Percentiles rank a stretch among this genome's conserved stretches.
These are phyloP conservation scores for Numida meleagris DNA, from an alignment of 2,113 vertebrate genomes.

Conservation along the genomic window DNA sequence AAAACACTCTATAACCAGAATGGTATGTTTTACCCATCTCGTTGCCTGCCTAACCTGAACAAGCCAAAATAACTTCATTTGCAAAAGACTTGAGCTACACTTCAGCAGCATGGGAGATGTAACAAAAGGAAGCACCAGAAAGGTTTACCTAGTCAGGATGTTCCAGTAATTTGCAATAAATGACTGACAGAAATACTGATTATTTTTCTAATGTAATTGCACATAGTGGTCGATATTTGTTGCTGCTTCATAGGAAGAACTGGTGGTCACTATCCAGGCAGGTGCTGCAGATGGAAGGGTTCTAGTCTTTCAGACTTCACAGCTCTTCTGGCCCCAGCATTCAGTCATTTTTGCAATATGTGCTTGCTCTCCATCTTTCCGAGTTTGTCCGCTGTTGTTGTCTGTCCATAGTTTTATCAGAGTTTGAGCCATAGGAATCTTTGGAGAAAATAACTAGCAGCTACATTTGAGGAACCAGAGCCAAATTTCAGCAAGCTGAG, in stretches of 20 bases:
- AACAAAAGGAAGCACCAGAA: neutral
- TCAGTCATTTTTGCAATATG: neutral
- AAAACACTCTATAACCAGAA: conserved; percentile 1
- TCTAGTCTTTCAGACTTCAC: neutral
- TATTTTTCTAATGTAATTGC: neutral
- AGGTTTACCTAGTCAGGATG: neutral
- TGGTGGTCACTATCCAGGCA: neutral
- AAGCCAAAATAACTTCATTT: conserved; percentile 52
- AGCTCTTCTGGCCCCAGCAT: neutral
- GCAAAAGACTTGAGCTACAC: neutral
- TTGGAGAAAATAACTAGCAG: neutral
- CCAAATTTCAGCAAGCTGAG: neutral
- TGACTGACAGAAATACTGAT: neutral
- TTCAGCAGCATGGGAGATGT: neutral
- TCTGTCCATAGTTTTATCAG: neutral
- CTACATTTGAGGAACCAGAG: neutral
- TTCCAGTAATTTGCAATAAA: neutral
- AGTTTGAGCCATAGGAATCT: neutral
- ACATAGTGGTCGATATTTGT: neutral
- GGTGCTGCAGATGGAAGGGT: neutral
- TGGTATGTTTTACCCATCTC: conserved; percentile 18
- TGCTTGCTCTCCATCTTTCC: neutral
- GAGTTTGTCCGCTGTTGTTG: neutral
- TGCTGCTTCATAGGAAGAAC: neutral
- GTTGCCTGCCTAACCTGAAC: neutral